Evolutionary conservation across 1,140 invertebrate genomes (phyloP).

Genomic region (Zaprionus nigranus): DNA sequence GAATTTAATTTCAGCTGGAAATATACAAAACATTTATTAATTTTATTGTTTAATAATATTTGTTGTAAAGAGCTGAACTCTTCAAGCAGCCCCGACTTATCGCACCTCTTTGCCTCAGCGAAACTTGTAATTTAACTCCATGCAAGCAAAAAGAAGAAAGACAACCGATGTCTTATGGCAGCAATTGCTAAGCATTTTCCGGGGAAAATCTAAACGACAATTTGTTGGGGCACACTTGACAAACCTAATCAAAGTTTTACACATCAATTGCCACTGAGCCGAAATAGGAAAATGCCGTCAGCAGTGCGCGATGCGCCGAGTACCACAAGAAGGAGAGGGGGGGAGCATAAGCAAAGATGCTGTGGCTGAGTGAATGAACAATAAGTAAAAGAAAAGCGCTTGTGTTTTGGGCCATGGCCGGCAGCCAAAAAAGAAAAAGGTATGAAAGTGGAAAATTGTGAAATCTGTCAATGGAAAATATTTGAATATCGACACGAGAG

Average conservation of each 20-base stretch:
- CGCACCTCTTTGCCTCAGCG: too few species aligned
- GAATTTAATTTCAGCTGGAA: background rate
- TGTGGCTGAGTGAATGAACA: constrained; percentile 61
- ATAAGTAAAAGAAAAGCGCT: constrained; percentile 62
- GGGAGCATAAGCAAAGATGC: constrained; percentile 33
- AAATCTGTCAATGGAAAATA: constrained; percentile 76
- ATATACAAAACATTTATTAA: background rate
- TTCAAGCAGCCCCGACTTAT: too few species aligned
- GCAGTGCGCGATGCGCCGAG: background rate
- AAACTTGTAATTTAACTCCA: constrained; percentile 7
- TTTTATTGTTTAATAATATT: too few species aligned
- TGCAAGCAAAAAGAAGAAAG: constrained; percentile 2
- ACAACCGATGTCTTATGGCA: constrained; percentile 21
- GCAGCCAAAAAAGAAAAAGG: constrained; percentile 52
- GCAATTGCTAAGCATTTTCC: constrained; percentile 19
- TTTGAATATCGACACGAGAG: constrained; percentile 63
- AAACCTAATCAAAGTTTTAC: constrained; percentile 73
- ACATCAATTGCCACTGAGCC: constrained; percentile 59
- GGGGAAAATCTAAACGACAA: background rate
- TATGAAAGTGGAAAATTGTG: constrained; percentile 74
- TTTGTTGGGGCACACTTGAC: constrained; percentile 31
- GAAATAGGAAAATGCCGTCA: background rate
- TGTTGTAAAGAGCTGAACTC: too few species aligned
- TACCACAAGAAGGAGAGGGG: background rate
- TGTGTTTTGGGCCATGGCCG: constrained; percentile 41